Evolutionary conservation across 2,888 invertebrate genomes (phyloP), one percentile per base, ranked within the genome.

Genomic region (Lomographa bimaculata): DNA sequence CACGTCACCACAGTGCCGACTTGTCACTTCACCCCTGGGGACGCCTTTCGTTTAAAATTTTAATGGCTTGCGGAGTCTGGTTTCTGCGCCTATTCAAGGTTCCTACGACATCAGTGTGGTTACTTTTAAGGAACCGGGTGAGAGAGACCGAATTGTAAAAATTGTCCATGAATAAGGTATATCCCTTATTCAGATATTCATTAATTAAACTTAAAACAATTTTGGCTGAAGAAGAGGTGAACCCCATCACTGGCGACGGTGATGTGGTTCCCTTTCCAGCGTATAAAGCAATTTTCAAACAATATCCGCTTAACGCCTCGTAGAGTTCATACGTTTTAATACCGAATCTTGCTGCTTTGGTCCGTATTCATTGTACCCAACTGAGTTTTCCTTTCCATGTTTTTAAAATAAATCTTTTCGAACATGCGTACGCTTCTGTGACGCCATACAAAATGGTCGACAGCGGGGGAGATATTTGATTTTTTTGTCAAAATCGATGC

Each of bases 81-180:
- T 20, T n/a, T 5, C 39, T 9, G n/a, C 26, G 16, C 7, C 27
- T 7, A 8, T 26, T 16, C 12, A 35, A 8, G 1, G 47, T 46
- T 2, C 54, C 54, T 1, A 52, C 33, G 2, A 47, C 44, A 24
- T 54, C 57, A 4, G 54, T 51, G 7, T 34, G 7, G 0, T 35
- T 16, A 0, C 7, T 1, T 20, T 53, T 53, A 6, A 53, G 30
- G 38, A 37, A 46, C n/a, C 40, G 11, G 3, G 36, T 27, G 2
- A 54, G 8, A 1, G 16, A 1, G 1, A 49, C 25, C 0, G 29
- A 37, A 10, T 54, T 53, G 17, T 50, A 55, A 19, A 35, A 52
- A 7, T 51, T 53, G 3, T 52, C 49, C 50, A 58, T 54, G 3
- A 44, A 35, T 5, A 53, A 3, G 0, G 10, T 32, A 12, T 54